Evolutionary conservation across 2,113 vertebrate species (phyloP).

Genomic region (Perca fluviatilis): DNA sequence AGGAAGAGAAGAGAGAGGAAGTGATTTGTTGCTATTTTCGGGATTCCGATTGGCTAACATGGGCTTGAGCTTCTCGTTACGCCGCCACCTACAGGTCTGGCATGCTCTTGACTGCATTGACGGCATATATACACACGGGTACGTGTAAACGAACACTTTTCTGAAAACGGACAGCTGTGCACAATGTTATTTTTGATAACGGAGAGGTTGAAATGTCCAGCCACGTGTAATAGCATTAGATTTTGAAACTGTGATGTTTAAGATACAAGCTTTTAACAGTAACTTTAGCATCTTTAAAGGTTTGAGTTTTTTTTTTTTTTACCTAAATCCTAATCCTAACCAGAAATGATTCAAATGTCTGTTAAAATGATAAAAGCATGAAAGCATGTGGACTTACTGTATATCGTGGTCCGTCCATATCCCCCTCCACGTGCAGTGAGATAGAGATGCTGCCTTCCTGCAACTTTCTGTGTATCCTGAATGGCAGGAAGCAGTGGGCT

Average conservation of each 20-base stretch:
- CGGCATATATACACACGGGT: no score
- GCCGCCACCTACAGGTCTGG: no score
- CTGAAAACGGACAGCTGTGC: no score
- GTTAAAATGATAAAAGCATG: background rate
- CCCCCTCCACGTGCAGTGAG: background rate
- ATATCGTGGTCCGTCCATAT: background rate
- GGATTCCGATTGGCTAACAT: no score
- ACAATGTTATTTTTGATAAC: no score
- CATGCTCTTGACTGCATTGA: no score
- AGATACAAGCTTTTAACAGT: background rate
- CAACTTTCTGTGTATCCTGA: constrained; percentile 33
- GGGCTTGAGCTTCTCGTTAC: no score
- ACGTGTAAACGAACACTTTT: no score
- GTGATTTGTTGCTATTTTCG: no score
- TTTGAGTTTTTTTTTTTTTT: background rate
- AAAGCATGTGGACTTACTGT: constrained; percentile 25
- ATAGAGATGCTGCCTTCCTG: constrained; percentile 20
- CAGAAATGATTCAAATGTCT: background rate
- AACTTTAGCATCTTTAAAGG: background rate
- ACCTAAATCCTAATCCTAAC: background rate
- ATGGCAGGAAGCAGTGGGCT: constrained; percentile 61
- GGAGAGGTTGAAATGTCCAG: no score
- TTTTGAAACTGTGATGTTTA: background rate
- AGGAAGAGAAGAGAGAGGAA: no score
- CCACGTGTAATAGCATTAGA: no score